Conservation (phyloP, 37 sponge, comb jelly and placozoan genomes). For the Tethya wilhelma region DNA sequence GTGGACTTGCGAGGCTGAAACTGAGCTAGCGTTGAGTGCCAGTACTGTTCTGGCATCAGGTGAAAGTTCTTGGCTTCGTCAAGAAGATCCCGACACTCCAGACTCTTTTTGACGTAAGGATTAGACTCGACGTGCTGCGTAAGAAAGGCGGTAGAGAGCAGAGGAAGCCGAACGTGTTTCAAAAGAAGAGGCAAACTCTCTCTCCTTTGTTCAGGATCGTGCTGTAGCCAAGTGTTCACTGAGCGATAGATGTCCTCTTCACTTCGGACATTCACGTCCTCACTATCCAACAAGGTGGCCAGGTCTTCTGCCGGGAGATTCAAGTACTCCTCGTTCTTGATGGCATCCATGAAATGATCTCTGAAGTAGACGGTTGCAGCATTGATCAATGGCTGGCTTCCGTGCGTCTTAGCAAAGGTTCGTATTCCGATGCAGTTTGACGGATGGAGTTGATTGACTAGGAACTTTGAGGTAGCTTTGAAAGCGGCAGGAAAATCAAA, state of each 20-base stretch:
- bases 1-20: constrained; percentile 85
- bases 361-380: constrained; percentile 66
- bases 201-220: constrained; percentile 50
- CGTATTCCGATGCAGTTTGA: constrained; percentile 93
- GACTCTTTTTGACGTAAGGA: constrained; percentile 52
- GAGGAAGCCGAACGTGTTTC: constrained; percentile 76
- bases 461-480: constrained; percentile 88
- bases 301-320: constrained; percentile 62
- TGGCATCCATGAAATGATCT: constrained; percentile 82
- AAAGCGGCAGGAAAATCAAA: constrained; percentile 81
- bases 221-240: constrained; percentile 64
- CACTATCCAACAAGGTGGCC: constrained; percentile 61
- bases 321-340: constrained; percentile 85
- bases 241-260: constrained; percentile 81
- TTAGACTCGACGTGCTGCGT: constrained; percentile 71
- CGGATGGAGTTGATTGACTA: constrained; percentile 83
- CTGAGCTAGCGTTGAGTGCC: constrained; percentile 8
- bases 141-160: constrained; percentile 73
- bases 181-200: constrained; percentile 55
- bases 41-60: constrained; percentile 62
- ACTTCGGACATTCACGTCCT: constrained; percentile 68
- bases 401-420: constrained; percentile 75
- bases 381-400: constrained; percentile 56
- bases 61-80: constrained; percentile 93
- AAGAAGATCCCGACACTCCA: constrained; percentile 80